phyloP scores from a whole-genome alignment of 1,140 invertebrate species.

The Lanistes nyassanus region DNA sequence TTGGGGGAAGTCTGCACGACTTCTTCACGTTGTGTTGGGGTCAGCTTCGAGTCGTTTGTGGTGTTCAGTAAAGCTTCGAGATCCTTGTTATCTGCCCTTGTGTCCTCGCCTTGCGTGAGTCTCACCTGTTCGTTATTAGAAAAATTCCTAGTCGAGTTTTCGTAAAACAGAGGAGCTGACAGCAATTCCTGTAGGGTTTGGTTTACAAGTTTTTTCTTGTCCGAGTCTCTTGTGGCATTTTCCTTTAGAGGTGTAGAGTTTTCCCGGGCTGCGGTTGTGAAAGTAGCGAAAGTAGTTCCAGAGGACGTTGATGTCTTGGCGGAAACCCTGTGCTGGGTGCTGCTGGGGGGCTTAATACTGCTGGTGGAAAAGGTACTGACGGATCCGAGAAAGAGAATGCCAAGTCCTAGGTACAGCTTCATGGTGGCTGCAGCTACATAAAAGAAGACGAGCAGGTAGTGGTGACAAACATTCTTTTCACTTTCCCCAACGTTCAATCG shows the following conservation, averaged over 20 bases:
- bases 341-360: too few species aligned
- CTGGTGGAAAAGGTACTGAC: too few species aligned
- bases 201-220: background rate
- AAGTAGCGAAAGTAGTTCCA: too few species aligned
- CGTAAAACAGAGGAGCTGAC: background rate
- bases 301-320: too few species aligned
- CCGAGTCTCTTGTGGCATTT: background rate
- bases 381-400: too few species aligned
- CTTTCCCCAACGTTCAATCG: too few species aligned
- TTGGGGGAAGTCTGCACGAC: background rate
- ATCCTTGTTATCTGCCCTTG: background rate
- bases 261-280: background rate
- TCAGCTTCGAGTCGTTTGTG: background rate
- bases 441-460: too few species aligned
- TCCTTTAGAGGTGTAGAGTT: background rate
- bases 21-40: background rate
- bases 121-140: background rate
- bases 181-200: conserved; percentile 4
- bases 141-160: background rate
- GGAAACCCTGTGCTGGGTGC: too few species aligned
- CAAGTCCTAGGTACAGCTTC: too few species aligned
- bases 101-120: background rate
- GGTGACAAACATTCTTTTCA: too few species aligned
- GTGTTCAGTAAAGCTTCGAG: background rate
- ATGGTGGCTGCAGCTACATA: too few species aligned